A percentile compares a stretch with the other conserved stretches of the same genome.
These are phyloP conservation scores for Indri indri DNA, from an alignment of 2,113 vertebrate genomes.

Conservation along the genomic window DNA sequence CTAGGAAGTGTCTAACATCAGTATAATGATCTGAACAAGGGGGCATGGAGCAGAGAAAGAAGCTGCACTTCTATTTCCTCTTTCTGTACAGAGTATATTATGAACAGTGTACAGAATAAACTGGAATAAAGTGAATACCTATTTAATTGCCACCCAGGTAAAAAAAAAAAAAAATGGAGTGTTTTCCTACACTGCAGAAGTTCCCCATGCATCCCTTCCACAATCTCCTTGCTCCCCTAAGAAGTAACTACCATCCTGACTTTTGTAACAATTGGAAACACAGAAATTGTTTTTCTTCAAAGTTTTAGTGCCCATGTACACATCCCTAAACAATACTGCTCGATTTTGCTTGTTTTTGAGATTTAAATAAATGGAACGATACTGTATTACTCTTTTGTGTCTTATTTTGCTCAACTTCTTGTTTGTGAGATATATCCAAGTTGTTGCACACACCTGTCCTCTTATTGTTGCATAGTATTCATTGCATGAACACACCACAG, in stretches of 20 bases:
- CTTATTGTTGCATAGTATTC: neutral
- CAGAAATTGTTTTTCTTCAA: neutral
- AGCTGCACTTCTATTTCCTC: neutral
- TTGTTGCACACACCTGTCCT: neutral
- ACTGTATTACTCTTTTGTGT: neutral
- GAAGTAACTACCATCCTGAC: neutral
- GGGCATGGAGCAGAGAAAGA: neutral
- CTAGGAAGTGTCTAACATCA: neutral
- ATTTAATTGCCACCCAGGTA: neutral
- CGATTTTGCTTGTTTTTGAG: neutral
- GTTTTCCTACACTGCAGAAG: neutral
- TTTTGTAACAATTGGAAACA: neutral
- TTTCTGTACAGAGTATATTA: neutral
- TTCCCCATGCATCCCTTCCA: neutral
- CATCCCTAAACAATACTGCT: neutral
- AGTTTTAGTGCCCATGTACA: neutral
- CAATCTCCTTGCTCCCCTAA: neutral
- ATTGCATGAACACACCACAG: neutral
- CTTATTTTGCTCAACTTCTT: neutral
- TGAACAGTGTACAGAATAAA: neutral
- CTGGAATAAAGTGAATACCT: constrained; percentile 8
- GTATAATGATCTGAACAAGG: neutral
- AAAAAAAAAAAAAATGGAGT: constrained; percentile 46
- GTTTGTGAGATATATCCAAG: neutral
- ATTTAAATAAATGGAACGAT: neutral